A percentile compares a stretch with the other conserved stretches of the same genome.
Conservation (phyloP, 2,113 vertebrate species). For the Anolis carolinensis region DNA sequence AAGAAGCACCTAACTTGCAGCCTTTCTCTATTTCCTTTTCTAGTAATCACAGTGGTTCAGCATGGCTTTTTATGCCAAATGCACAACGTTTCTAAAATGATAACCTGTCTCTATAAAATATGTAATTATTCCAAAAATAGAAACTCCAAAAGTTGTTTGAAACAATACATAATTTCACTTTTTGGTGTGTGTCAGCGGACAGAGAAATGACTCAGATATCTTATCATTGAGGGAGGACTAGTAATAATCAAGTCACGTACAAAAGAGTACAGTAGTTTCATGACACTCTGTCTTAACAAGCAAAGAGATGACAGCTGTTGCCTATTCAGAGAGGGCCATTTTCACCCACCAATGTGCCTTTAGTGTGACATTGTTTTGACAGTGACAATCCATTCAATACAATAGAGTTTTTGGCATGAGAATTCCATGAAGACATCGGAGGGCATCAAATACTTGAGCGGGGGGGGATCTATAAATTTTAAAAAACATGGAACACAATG, state of each 20-base stretch:
- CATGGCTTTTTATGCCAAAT: slow-evolving; percentile 11
- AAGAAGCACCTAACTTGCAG: slow-evolving; percentile 17
- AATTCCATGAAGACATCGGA: rapidly evolving
- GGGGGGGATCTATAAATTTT: neutral
- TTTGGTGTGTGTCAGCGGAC: neutral
- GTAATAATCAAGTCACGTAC: neutral
- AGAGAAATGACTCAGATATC: neutral
- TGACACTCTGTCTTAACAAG: neutral
- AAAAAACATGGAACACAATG: rapidly evolving
- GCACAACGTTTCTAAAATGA: slow-evolving; percentile 33
- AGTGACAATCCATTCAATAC: neutral
- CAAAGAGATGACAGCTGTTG: slow-evolving; percentile 29
- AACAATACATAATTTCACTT: neutral
- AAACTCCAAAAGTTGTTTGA: slow-evolving; percentile 13
- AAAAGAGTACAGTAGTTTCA: rapidly evolving
- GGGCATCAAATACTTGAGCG: rapidly evolving
- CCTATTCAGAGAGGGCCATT: slow-evolving; percentile 1
- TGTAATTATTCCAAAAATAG: slow-evolving; percentile 44
- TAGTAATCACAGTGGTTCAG: slow-evolving; percentile 26
- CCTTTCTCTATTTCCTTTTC: neutral
- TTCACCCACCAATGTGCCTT: neutral
- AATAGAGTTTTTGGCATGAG: neutral
- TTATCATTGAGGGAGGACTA: neutral
- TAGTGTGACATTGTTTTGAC: neutral
- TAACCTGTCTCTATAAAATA: slow-evolving; percentile 16